Percentiles rank a stretch among this genome's conserved stretches.
Conservation (phyloP, 2,888 invertebrate species). For the Axea sp. region DNA sequence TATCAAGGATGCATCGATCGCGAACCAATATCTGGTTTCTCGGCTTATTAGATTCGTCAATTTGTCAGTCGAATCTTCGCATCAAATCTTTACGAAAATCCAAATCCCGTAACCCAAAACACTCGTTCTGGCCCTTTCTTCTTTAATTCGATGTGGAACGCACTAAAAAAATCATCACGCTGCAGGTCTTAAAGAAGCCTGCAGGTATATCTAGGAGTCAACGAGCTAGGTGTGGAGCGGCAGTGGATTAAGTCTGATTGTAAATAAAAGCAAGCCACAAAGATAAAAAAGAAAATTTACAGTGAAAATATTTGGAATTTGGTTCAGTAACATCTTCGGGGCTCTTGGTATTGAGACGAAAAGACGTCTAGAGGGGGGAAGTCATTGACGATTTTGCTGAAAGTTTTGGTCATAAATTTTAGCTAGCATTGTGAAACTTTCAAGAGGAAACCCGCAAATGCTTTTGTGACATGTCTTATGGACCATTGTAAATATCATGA, state of each 20-base stretch:
- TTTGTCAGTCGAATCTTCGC: constrained; percentile 38
- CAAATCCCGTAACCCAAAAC: constrained; percentile 40
- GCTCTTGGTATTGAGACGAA: constrained; percentile 25
- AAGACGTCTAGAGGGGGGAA: constrained; percentile 21
- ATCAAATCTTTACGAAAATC: constrained; percentile 25
- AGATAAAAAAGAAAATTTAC: constrained; percentile 61
- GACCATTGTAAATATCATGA: constrained; percentile 77
- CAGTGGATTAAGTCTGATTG: constrained; percentile 56
- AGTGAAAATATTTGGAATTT: constrained; percentile 59
- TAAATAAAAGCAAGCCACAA: constrained; percentile 60
- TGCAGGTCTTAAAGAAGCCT: constrained; percentile 25
- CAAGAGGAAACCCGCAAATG: constrained; percentile 79
- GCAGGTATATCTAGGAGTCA: constrained; percentile 40
- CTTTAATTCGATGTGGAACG: constrained; percentile 44
- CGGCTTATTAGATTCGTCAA: constrained; percentile 27
- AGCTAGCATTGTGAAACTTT: constrained; percentile 76
- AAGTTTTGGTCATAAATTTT: constrained; percentile 78
- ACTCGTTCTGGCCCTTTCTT: constrained; percentile 30
- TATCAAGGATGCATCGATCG: too few species aligned
- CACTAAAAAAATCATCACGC: constrained; percentile 57
- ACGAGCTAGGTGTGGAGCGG: constrained; percentile 28
- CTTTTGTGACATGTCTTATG: constrained; percentile 77
- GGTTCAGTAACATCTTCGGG: constrained; percentile 36
- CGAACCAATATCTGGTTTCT: not conserved
- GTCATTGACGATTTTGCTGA: constrained; percentile 79